Base-by-base conservation (phyloP, 2,888 invertebrate genomes). In the Petrolisthes manimaculis region DNA sequence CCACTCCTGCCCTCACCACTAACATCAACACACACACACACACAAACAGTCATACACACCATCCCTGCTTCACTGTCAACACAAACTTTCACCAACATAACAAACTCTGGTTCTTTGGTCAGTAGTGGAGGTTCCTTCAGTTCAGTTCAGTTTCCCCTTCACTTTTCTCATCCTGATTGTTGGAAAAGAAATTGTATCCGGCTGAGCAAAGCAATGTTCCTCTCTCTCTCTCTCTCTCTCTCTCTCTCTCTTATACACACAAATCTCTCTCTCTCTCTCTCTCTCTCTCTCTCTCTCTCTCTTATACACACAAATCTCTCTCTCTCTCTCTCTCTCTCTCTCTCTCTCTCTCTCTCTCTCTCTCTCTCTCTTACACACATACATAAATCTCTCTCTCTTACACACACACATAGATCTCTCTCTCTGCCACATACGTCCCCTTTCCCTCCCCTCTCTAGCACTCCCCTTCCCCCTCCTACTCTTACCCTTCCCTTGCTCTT, bases 341-440 rank as follows among this genome's bases (percentile, higher is more conserved):
- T 12, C 61, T 61, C 12, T 18, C 18, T 6, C 18, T 61, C 61
- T 61, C 61, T 18, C 18, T 61, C 61, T 61, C 18, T 18, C 61
- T 61, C 61, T 18, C 18, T 18, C 61, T 18, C 61, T 18, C 61
- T 61, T n/a, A n/a, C n/a, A n/a, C n/a, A n/a, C n/a, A n/a, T n/a
- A n/a, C n/a, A n/a, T n/a, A n/a, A n/a, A n/a, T n/a, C 71, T 71
- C 71, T 71, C 71, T 71, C 71, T 71, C 37, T 37, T n/a, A n/a
- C n/a, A n/a, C n/a, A n/a, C n/a, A n/a, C n/a, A n/a, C n/a, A n/a
- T n/a, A n/a, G n/a, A n/a, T 18, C 71, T 71, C 71, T 71, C 71
- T 71, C 71, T 71, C 14, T 18, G 67, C 67, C 67, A 1, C 21
- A 8, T 8, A 2, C 21, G 74, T 74, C 21, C 74, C 14, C 54